These are phyloP conservation scores for Anabas testudineus DNA, from an alignment of 2,797 vertebrate genomes.

Conservation along the genomic window DNA sequence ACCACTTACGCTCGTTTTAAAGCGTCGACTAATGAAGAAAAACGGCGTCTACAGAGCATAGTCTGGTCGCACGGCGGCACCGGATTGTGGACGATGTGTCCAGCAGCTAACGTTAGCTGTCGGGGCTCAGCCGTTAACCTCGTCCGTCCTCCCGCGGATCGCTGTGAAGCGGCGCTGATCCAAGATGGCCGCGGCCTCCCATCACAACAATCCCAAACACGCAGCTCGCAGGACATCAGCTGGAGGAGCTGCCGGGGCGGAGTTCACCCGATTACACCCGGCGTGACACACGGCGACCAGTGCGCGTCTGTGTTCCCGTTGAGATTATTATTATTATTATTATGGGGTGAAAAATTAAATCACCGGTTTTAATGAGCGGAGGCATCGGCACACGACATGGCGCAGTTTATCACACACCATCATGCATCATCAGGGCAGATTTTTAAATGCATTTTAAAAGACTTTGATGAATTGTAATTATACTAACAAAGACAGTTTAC, in stretches of 20 bases:
- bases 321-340: conserved; percentile 24
- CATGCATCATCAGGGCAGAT: not conserved
- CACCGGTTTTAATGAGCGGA: not conserved
- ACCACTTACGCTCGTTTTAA: conserved; percentile 38
- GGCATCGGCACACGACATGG: not conserved
- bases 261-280: conserved; percentile 26
- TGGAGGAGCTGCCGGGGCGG: conserved; percentile 55
- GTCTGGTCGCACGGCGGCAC: conserved; percentile 20
- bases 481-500: no score
- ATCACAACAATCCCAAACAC: conserved; percentile 85
- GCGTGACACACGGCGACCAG: conserved; percentile 17
- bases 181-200: conserved; percentile 87
- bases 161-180: conserved; percentile 66
- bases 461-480: no score
- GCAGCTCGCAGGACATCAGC: conserved; percentile 69
- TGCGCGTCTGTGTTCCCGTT: not conserved
- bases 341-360: conserved; percentile 1
- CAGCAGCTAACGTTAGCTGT: conserved; percentile 52
- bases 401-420: not conserved
- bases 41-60: conserved; percentile 21
- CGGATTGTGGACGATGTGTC: conserved; percentile 35
- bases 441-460: not conserved
- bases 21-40: not conserved
- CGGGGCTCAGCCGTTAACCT: conserved; percentile 27
- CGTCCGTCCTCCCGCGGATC: conserved; percentile 44